Conservation (phyloP, 2,888 invertebrate species). For the Furcula furcula region DNA sequence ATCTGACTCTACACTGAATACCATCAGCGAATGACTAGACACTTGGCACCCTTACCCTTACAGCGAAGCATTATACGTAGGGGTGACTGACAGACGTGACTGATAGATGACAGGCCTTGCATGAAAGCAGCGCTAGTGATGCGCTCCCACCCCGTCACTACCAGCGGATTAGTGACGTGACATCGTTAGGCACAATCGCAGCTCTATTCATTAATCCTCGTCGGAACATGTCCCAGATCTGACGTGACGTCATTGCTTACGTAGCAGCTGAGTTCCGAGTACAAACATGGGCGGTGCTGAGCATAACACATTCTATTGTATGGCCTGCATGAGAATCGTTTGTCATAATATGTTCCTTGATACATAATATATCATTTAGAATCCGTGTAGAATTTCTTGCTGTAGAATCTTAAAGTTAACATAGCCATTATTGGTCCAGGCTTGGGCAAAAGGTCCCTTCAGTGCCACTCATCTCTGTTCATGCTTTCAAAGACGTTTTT, state of each 20-base stretch:
- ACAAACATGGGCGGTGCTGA: neutral
- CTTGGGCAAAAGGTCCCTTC: too few relatives aligned
- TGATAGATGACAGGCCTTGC: slow-evolving; percentile 20
- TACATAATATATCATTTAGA: too few relatives aligned
- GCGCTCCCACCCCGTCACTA: slow-evolving; percentile 5
- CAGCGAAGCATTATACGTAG: too few relatives aligned
- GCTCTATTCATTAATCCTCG: slow-evolving; percentile 26
- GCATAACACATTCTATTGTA: neutral
- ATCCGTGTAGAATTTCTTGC: too few relatives aligned
- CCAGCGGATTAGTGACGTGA: neutral
- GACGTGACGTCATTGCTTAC: slow-evolving; percentile 12
- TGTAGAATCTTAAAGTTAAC: too few relatives aligned
- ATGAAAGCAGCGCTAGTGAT: slow-evolving; percentile 12
- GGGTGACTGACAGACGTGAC: slow-evolving; percentile 19
- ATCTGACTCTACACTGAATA: too few relatives aligned
- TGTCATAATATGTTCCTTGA: too few relatives aligned
- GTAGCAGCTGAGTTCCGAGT: slow-evolving; percentile 1
- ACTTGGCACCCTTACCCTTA: too few relatives aligned
- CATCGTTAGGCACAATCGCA: neutral
- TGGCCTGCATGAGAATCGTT: slow-evolving; percentile 1
- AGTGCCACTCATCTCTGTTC: too few relatives aligned
- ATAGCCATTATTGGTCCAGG: too few relatives aligned
- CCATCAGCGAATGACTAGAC: too few relatives aligned
- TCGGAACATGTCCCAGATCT: slow-evolving; percentile 10
- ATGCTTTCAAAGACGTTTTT: too few relatives aligned